Evolutionary conservation across 2,888 invertebrate species (phyloP), one percentile per base, ranked within the genome.

Genomic region (Zelleria hepariella): DNA sequence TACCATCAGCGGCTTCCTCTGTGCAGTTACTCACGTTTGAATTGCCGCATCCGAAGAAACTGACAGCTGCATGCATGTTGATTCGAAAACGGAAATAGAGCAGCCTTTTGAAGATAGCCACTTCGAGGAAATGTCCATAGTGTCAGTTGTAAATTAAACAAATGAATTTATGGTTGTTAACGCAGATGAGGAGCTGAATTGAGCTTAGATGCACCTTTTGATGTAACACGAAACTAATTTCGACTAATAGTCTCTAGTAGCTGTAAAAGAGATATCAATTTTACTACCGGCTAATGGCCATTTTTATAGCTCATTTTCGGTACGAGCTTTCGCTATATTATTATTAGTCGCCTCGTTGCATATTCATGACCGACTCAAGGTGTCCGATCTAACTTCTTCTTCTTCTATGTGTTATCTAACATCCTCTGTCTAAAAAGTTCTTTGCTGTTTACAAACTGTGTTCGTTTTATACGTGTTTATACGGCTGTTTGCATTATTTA

Each of bases 41-140:
- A 51, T 51, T 51, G 51, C 51, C 51, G 21, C 51, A 51, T 51
- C 51, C 51, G 21, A 51, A 51, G 21, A 20, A 49, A 21, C 21
- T 51, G 20, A 20, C 20, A 51, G 23, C 23, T 10, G 51, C 20
- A 51, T 51, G 51, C 51, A 51, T 51, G 51, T 23, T 51, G 6
- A 55, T 32, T 32, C 55, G 20, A 55, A 55, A 55, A 55, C 55
- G 20, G 32, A 55, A 55, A 55, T 32, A 55, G 55, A 55, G 55
- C 20, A 20, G 18, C 15, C 54, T 23, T 53, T 53, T 24, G 26
- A 54, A 54, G 26, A 54, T 54, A 26, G 26, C n/a, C 23, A 54
- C 24, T 54, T 26, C n/a, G n/a, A 49, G 49, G 21, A 20, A 49
- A 49, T 20, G 21, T 20, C 49, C 49, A 49, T 2, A 49, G 21